Evolutionary conservation across 2,797 vertebrate species (phyloP).

Genomic region (Malacoraja senta): DNA sequence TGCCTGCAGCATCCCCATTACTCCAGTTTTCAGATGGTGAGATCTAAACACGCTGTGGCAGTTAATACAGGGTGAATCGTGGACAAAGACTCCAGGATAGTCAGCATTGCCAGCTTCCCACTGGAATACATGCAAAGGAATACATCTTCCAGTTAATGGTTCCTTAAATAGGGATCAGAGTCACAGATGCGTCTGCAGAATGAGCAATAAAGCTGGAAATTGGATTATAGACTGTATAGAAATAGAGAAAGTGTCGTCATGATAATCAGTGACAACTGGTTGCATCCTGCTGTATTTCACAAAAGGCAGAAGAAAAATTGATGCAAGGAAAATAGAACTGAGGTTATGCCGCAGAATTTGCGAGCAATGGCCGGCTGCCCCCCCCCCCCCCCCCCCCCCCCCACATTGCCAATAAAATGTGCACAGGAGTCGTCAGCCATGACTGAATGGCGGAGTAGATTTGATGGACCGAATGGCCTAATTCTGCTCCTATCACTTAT

Average conservation of each 20-base stretch:
- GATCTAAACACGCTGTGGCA: not conserved
- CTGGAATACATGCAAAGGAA: not conserved
- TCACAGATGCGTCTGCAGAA: not conserved
- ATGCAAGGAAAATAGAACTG: not conserved
- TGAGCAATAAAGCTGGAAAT: not conserved
- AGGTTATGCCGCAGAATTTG: not conserved
- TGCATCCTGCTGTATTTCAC: not conserved
- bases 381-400: too few relatives aligned
- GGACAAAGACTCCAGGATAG: not conserved
- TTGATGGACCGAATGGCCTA: too few relatives aligned
- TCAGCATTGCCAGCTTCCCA: not conserved
- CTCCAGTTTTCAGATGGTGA: not conserved
- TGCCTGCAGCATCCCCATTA: not conserved
- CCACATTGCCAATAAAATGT: too few relatives aligned
- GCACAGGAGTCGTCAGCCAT: too few relatives aligned
- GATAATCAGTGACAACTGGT: not conserved
- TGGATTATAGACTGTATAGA: not conserved
- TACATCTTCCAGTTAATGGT: not conserved
- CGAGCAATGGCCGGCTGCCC: too few relatives aligned
- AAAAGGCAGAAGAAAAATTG: not conserved
- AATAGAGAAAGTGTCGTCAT: not conserved
- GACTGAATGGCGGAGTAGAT: too few relatives aligned
- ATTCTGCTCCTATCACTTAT: too few relatives aligned
- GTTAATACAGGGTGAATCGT: not conserved
- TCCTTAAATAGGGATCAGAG: constrained; percentile 7